Evolutionary conservation across 2,888 invertebrate genomes (phyloP).

Genomic region (Drosophila gaucha): DNA sequence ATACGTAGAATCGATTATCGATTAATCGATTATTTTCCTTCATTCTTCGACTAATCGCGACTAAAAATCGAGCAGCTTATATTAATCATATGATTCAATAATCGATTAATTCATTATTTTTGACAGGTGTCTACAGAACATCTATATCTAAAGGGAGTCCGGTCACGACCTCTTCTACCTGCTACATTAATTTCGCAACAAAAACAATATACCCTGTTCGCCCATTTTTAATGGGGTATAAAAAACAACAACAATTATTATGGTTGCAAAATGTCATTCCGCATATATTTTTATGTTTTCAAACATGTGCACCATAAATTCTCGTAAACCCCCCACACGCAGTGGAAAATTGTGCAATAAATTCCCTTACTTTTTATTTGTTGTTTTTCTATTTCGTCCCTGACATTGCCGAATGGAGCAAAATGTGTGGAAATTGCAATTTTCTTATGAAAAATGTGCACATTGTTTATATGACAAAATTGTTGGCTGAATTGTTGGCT

Average conservation of each 20-base stretch:
- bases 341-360: slow-evolving; percentile 46
- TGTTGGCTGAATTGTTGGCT: slow-evolving; percentile 30
- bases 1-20: too few relatives aligned
- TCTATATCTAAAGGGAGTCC: too few relatives aligned
- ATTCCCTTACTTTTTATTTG: slow-evolving; percentile 43
- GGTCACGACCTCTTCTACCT: not conserved
- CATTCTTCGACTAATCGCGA: too few relatives aligned
- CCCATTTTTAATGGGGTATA: not conserved
- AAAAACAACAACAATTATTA: slow-evolving; percentile 41
- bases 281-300: slow-evolving; percentile 51
- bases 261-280: slow-evolving; percentile 42
- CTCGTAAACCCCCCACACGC: not conserved
- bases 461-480: slow-evolving; percentile 52
- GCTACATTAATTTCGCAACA: not conserved
- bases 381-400: slow-evolving; percentile 39
- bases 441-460: slow-evolving; percentile 35
- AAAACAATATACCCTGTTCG: not conserved
- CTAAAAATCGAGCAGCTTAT: too few relatives aligned
- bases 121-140: too few relatives aligned
- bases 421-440: slow-evolving; percentile 28
- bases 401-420: slow-evolving; percentile 64
- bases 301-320: slow-evolving; percentile 69
- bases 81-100: too few relatives aligned
- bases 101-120: too few relatives aligned
- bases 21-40: too few relatives aligned